Conservation (phyloP, 2,113 vertebrate species). For the Uropsilus gracilis region DNA sequence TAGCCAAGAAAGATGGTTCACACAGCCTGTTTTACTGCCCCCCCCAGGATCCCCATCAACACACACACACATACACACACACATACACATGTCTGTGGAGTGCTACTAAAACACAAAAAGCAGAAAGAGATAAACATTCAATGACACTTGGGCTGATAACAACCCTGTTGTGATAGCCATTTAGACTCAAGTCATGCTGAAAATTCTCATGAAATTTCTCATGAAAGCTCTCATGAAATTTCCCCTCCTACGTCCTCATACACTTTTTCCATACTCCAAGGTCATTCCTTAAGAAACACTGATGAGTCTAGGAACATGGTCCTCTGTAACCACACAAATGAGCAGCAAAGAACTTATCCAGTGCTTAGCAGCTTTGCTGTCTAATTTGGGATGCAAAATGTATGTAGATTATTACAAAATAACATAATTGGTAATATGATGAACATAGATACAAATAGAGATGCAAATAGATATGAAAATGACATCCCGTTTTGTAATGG, state of each 20-base stretch:
- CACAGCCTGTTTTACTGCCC: not conserved
- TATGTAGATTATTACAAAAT: not conserved
- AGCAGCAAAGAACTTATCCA: not conserved
- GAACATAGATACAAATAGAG: not conserved
- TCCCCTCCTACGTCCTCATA: not conserved
- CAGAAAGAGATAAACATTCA: not conserved
- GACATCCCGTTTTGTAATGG: not conserved
- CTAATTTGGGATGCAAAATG: not conserved
- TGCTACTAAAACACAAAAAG: not conserved
- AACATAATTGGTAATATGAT: not conserved
- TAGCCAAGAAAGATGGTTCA: not conserved
- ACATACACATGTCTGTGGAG: too few relatives aligned
- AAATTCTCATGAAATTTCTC: not conserved
- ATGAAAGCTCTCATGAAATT: not conserved
- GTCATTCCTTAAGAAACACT: not conserved
- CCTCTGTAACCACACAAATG: not conserved
- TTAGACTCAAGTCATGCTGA: rapidly evolving
- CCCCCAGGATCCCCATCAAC: too few relatives aligned
- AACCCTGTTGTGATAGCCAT: not conserved
- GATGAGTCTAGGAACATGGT: not conserved
- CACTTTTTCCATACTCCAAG: not conserved
- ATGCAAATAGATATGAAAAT: not conserved
- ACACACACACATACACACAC: too few relatives aligned
- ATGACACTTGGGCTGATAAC: not conserved
- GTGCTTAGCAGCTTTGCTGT: not conserved